phyloP scores from a whole-genome alignment of 2,113 vertebrate species.

The Forbesichthys agassizii region DNA sequence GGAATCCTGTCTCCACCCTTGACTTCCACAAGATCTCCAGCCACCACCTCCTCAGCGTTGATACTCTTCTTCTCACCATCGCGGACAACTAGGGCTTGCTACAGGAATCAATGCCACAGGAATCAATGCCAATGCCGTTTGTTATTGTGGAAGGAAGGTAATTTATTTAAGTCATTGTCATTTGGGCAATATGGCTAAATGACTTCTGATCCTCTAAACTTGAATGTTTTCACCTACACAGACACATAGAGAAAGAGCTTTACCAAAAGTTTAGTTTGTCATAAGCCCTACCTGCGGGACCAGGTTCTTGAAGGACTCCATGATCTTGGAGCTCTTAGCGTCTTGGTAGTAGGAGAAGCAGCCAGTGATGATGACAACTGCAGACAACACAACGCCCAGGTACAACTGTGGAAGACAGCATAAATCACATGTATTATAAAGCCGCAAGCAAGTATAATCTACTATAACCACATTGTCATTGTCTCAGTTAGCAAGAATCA shows the following conservation, averaged over 20 bases:
- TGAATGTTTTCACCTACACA: not conserved
- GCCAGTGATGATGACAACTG: conserved; percentile 96
- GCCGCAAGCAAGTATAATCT: not conserved
- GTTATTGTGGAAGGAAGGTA: too few species aligned
- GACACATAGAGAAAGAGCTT: not conserved
- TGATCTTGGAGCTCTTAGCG: conserved; percentile 98
- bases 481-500: conserved; percentile 36
- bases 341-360: conserved; percentile 99
- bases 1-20: conserved; percentile 53
- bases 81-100: conserved; percentile 97
- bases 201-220: not conserved
- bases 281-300: conserved; percentile 87
- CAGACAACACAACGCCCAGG: conserved; percentile 88
- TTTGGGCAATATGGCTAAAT: not conserved
- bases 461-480: conserved; percentile 88
- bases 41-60: too few species aligned
- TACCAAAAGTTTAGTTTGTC: not conserved
- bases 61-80: conserved; percentile 86
- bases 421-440: conserved; percentile 1
- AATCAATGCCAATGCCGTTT: conserved; percentile 79
- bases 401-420: conserved; percentile 80
- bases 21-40: too few species aligned
- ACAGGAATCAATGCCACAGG: conserved; percentile 72
- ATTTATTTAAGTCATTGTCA: too few species aligned
- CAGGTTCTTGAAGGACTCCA: conserved; percentile 99